These are phyloP conservation scores for Drosophila orena DNA, from an alignment of 1,140 invertebrate genomes.

Conservation along the genomic window DNA sequence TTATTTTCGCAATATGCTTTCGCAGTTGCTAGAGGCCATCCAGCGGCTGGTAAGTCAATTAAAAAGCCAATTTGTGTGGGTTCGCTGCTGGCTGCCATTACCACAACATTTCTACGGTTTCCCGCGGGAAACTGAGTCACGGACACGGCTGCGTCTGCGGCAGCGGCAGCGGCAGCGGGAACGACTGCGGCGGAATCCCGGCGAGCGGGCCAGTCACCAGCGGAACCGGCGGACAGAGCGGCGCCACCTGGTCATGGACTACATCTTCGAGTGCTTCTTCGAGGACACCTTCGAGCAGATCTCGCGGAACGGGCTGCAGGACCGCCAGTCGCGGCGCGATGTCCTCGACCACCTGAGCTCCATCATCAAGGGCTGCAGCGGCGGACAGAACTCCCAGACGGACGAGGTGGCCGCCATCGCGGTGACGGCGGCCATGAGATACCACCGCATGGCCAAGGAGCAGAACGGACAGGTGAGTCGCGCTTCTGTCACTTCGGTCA, in stretches of 20 bases:
- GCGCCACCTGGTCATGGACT: slow-evolving; percentile 77
- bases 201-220: slow-evolving; percentile 46
- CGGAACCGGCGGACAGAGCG: slow-evolving; percentile 32
- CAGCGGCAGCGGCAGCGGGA: slow-evolving; percentile 21
- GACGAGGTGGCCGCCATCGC: slow-evolving; percentile 79
- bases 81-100: slow-evolving; percentile 52
- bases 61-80: slow-evolving; percentile 66
- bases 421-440: slow-evolving; percentile 75
- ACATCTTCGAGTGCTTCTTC: slow-evolving; percentile 84
- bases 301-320: slow-evolving; percentile 78
- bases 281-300: slow-evolving; percentile 81
- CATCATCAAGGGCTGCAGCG: slow-evolving; percentile 82
- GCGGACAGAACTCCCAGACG: slow-evolving; percentile 72
- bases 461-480: slow-evolving; percentile 56
- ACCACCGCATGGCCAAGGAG: slow-evolving; percentile 72
- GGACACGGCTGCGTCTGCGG: slow-evolving; percentile 24
- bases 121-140: slow-evolving; percentile 48
- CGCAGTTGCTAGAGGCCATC: slow-evolving; percentile 58
- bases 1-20: slow-evolving; percentile 49
- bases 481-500: too few species aligned
- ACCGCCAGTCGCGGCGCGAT: slow-evolving; percentile 76
- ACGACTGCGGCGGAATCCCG: slow-evolving; percentile 11
- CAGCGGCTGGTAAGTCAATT: slow-evolving; percentile 72
- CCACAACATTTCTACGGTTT: slow-evolving; percentile 64
- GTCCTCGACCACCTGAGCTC: slow-evolving; percentile 83